phyloP scores from a whole-genome alignment of 2,113 vertebrate genomes.

The Laticauda laticaudata region DNA sequence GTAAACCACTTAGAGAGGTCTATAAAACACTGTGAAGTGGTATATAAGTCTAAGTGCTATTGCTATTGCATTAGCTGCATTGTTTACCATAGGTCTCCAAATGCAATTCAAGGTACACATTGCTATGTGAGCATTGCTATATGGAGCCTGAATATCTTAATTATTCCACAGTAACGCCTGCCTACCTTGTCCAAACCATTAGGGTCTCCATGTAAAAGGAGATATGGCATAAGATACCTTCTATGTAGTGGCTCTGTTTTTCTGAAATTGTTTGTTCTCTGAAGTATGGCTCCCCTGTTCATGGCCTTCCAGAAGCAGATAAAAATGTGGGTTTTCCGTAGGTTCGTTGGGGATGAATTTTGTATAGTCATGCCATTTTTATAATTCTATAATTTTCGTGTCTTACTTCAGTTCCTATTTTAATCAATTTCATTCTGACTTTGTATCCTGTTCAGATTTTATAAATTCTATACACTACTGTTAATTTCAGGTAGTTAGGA shows the following conservation, averaged over 20 bases:
- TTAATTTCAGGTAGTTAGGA: neutral
- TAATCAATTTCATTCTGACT: neutral
- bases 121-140: too few relatives aligned
- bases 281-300: neutral
- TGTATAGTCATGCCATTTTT: neutral
- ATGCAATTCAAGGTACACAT: too few relatives aligned
- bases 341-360: neutral
- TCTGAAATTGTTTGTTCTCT: neutral
- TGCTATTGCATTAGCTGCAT: neutral
- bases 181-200: neutral
- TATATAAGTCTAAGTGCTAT: too few relatives aligned
- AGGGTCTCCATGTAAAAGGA: neutral
- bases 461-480: neutral
- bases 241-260: neutral
- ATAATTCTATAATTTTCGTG: neutral
- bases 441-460: neutral
- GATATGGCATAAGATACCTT: neutral
- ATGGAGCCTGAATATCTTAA: neutral
- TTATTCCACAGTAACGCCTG: neutral
- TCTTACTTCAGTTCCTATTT: neutral
- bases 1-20: too few relatives aligned
- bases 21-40: too few relatives aligned
- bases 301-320: neutral
- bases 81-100: neutral
- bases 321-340: neutral